Evolutionary conservation across 2,113 vertebrate genomes (phyloP).

Genomic region (Tachuris rubrigastra): DNA sequence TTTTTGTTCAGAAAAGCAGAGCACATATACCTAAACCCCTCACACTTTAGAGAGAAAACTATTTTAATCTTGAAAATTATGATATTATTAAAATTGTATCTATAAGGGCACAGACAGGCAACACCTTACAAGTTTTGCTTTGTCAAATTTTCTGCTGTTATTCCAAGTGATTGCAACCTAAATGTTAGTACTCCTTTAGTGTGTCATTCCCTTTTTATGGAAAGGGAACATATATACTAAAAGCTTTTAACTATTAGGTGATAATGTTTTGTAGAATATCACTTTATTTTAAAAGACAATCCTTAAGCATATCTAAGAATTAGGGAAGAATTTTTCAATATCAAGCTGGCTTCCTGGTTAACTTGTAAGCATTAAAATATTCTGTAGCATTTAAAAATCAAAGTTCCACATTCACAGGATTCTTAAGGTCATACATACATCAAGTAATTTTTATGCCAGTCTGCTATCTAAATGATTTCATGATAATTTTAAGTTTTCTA

Average conservation of each 20-base stretch:
- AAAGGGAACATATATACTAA: not conserved
- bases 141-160: not conserved
- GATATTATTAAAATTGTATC: not conserved
- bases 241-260: not conserved
- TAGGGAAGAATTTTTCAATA: not conserved
- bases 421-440: not conserved
- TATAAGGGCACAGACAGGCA: not conserved
- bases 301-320: not conserved
- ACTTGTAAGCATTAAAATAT: not conserved
- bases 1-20: not conserved
- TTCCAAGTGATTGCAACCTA: not conserved
- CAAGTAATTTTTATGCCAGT: not conserved
- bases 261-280: too few species aligned
- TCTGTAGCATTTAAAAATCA: not conserved
- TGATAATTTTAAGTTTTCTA: not conserved
- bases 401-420: not conserved
- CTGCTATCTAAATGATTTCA: not conserved
- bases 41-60: not conserved
- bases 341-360: not conserved
- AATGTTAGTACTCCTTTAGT: not conserved
- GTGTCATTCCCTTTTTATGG: not conserved
- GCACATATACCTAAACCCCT: not conserved
- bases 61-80: not conserved
- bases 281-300: not conserved
- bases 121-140: not conserved